A percentile compares a stretch with the other conserved stretches of the same genome.
phyloP scores from a whole-genome alignment of 2,797 vertebrate genomes.

The Falco berigora region DNA sequence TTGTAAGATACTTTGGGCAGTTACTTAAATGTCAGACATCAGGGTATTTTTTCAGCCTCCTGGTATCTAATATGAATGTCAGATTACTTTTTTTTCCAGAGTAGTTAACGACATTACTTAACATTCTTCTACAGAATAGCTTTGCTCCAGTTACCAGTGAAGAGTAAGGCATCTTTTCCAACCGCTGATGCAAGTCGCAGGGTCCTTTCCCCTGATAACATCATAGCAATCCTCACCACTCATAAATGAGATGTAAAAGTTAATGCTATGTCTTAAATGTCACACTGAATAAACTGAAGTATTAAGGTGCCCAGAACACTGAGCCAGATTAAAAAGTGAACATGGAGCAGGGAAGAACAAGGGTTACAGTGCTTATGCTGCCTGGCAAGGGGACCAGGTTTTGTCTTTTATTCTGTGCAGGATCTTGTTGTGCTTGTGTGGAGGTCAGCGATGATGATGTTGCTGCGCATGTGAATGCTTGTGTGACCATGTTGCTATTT shows the following conservation, averaged over 20 bases:
- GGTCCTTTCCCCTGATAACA: background rate
- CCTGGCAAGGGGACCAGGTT: background rate
- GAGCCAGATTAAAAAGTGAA: background rate
- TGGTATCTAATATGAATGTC: background rate
- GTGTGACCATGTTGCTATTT: background rate
- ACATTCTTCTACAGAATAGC: background rate
- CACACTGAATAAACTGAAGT: background rate
- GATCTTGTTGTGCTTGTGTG: background rate
- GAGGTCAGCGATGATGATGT: background rate
- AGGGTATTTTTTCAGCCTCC: background rate
- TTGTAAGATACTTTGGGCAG: background rate
- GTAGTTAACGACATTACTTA: background rate
- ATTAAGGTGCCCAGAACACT: background rate
- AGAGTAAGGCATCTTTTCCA: background rate
- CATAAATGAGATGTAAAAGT: background rate
- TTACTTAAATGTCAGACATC: background rate
- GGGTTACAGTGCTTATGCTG: accelerated
- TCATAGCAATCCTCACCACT: background rate
- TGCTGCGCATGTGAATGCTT: background rate
- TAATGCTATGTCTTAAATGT: background rate
- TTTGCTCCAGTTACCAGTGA: background rate
- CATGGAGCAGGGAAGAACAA: background rate
- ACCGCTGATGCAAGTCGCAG: background rate
- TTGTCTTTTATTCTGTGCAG: background rate
- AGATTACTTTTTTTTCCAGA: background rate